Conservation (phyloP, 1,140 invertebrate genomes). For the Paraescarpia echinospica region DNA sequence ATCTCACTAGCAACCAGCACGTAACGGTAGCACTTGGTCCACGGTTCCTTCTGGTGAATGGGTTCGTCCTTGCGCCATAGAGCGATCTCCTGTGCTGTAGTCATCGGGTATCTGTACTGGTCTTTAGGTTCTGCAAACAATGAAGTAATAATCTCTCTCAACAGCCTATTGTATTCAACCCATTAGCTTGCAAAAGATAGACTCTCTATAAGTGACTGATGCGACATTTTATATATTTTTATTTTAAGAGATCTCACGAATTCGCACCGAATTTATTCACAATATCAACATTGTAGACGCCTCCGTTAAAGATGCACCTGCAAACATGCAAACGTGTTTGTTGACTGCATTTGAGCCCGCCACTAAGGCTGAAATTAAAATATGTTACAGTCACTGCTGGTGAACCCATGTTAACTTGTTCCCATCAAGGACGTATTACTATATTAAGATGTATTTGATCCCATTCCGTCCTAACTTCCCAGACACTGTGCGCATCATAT, state of each 20-base stretch:
- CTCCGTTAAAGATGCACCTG: neutral
- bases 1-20: conserved; percentile 54
- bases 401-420: no score
- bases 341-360: neutral
- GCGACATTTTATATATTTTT: no score
- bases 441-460: no score
- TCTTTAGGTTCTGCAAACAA: conserved; percentile 40
- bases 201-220: no score
- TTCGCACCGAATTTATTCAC: no score
- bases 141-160: neutral
- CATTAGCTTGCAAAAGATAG: no score
- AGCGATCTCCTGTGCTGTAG: conserved; percentile 41
- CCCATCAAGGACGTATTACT: no score
- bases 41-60: conserved; percentile 41
- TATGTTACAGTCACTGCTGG: no score
- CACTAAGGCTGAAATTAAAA: no score
- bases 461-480: no score
- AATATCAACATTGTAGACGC: neutral
- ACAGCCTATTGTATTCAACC: neutral
- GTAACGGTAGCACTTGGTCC: conserved; percentile 47
- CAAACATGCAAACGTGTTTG: conserved; percentile 15
- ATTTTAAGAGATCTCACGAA: no score
- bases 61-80: conserved; percentile 46
- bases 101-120: conserved; percentile 43
- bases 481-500: no score